Percentiles rank a stretch among this genome's conserved stretches.
These are phyloP conservation scores for Porites cylindrica DNA, from an alignment of 92 coral and sea anemone species.

Conservation along the genomic window DNA sequence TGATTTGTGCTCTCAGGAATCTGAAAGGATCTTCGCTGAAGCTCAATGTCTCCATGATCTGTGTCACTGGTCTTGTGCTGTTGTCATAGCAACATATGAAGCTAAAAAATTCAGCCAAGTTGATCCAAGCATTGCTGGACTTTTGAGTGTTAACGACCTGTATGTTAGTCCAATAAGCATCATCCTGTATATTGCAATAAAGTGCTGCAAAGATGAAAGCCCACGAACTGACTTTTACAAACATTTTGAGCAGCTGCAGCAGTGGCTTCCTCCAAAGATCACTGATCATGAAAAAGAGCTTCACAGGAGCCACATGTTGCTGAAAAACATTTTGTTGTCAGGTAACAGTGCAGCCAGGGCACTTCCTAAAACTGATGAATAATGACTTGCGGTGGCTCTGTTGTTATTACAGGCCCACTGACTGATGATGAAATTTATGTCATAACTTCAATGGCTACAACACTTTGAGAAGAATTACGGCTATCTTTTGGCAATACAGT, in stretches of 20 bases:
- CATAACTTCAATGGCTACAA: too few species aligned
- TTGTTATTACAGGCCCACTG: too few species aligned
- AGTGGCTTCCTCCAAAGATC: conserved; percentile 15
- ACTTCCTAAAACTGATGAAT: neutral
- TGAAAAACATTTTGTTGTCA: neutral
- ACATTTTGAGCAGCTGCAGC: conserved; percentile 10
- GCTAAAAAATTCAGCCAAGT: conserved; percentile 4
- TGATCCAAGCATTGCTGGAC: neutral
- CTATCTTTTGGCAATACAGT: too few species aligned
- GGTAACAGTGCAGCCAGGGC: neutral
- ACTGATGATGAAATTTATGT: too few species aligned
- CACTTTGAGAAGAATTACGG: too few species aligned
- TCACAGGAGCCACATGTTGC: neutral
- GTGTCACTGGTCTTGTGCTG: conserved; percentile 42
- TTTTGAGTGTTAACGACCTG: conserved; percentile 11
- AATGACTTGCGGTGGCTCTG: too few species aligned
- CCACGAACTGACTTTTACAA: neutral
- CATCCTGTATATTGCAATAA: conserved; percentile 21
- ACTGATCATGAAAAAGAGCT: conserved; percentile 9
- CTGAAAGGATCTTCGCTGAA: neutral
- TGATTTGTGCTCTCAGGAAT: conserved; percentile 6
- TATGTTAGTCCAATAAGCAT: conserved; percentile 16
- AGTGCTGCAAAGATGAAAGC: conserved; percentile 15
- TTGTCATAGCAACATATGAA: conserved; percentile 2
- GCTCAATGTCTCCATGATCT: conserved; percentile 5